Evolutionary conservation across 2,888 invertebrate species (phyloP).

Genomic region (Branchipolynoe longqiensis): DNA sequence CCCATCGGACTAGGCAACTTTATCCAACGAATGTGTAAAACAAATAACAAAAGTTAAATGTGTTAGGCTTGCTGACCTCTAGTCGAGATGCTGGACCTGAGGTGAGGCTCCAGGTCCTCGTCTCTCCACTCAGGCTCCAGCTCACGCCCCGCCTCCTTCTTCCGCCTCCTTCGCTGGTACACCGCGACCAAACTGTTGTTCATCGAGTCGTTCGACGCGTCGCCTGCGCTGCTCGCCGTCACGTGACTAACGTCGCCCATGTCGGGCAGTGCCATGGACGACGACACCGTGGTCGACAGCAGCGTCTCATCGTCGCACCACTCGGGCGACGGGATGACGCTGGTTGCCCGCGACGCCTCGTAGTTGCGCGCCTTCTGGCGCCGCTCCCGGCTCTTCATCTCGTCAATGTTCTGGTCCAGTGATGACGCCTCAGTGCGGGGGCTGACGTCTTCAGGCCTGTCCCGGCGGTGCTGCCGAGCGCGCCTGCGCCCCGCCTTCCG

Average conservation of each 20-base stretch:
- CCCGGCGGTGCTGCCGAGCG: background rate
- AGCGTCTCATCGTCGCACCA: background rate
- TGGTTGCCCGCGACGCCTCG: constrained; percentile 13
- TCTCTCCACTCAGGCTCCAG: constrained; percentile 33
- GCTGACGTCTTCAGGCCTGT: background rate
- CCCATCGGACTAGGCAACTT: no score
- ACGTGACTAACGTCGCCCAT: background rate
- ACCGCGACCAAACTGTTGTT: no score
- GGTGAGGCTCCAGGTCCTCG: constrained; percentile 22
- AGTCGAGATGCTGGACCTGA: background rate
- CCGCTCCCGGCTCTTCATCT: constrained; percentile 4
- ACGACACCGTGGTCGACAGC: background rate
- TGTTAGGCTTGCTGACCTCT: constrained; percentile 4
- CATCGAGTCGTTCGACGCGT: no score
- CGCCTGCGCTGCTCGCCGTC: background rate
- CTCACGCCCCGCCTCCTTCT: background rate
- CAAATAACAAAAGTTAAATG: no score
- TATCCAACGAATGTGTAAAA: no score
- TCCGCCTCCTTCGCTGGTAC: background rate
- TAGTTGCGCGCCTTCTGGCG: constrained; percentile 19
- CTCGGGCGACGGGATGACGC: constrained; percentile 2
- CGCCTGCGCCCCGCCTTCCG: constrained; percentile 9
- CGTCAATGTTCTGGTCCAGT: background rate
- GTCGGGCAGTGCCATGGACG: constrained; percentile 33
- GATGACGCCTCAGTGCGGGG: background rate